A percentile compares a stretch with the other conserved stretches of the same genome.
phyloP scores from a whole-genome alignment of 2,888 invertebrate genomes.

The Seira sanloemensis region DNA sequence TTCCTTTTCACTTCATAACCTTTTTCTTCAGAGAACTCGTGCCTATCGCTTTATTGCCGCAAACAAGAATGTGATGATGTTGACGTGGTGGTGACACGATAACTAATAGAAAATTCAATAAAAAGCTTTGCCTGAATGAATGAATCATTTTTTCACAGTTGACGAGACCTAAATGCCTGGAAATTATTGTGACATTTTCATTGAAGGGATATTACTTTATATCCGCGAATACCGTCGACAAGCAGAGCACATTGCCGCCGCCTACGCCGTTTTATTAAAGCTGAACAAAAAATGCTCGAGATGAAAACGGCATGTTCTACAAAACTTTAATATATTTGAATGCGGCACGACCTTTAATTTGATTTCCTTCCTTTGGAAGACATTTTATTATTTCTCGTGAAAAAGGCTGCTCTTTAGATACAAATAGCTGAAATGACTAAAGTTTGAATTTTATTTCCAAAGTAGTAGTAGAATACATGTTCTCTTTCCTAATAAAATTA shows the following conservation, averaged over 20 bases:
- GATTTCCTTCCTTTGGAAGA: too few relatives aligned
- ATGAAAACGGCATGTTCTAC: too few relatives aligned
- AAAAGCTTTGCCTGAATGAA: constrained; percentile 54
- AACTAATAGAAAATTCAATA: constrained; percentile 43
- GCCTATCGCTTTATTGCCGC: constrained; percentile 43
- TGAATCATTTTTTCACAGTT: constrained; percentile 59
- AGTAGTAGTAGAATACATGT: too few relatives aligned
- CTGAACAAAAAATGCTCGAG: too few relatives aligned
- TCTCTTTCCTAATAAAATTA: too few relatives aligned
- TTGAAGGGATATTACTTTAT: constrained; percentile 54
- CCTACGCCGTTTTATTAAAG: too few relatives aligned
- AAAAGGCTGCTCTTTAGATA: too few relatives aligned
- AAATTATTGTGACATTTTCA: constrained; percentile 58
- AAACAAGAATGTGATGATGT: constrained; percentile 12
- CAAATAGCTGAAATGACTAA: too few relatives aligned
- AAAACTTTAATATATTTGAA: too few relatives aligned
- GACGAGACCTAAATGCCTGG: constrained; percentile 57
- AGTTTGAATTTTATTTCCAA: too few relatives aligned
- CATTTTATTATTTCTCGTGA: too few relatives aligned
- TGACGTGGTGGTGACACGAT: constrained; percentile 25
- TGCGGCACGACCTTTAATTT: too few relatives aligned
- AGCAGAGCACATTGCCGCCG: constrained; percentile 26
- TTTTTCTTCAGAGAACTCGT: constrained; percentile 36
- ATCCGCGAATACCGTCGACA: constrained; percentile 33
- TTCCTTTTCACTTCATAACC: constrained; percentile 38